phyloP scores from a whole-genome alignment of 2,113 vertebrate genomes.

The Rana temporaria region DNA sequence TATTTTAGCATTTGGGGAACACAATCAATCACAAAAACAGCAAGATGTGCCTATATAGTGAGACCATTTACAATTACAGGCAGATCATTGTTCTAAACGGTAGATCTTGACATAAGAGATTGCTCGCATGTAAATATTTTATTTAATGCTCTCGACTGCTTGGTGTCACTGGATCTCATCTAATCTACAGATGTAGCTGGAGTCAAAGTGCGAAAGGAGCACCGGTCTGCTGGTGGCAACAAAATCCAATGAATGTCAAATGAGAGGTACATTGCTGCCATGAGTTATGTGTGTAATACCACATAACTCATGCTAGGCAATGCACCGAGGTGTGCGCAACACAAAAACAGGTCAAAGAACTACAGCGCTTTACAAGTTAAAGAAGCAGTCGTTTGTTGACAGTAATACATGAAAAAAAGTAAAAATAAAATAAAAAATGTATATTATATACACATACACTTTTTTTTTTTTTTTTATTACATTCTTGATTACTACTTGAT shows the following conservation, averaged over 20 bases:
- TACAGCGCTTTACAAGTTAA: too few species aligned
- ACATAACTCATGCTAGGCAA: too few species aligned
- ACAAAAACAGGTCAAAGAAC: too few species aligned
- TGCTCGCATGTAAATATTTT: slow-evolving; percentile 41
- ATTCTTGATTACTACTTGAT: too few species aligned
- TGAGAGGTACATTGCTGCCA: background rate
- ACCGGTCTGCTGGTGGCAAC: background rate
- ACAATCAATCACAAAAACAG: slow-evolving; percentile 86
- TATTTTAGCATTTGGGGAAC: slow-evolving; percentile 83
- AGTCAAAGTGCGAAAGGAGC: slow-evolving; percentile 22
- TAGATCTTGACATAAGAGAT: slow-evolving; percentile 41
- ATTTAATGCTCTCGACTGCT: slow-evolving; percentile 36
- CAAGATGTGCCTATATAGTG: slow-evolving; percentile 74
- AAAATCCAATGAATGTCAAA: background rate
- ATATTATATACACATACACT: too few species aligned
- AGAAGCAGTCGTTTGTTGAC: too few species aligned
- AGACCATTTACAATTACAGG: slow-evolving; percentile 59
- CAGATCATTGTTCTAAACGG: slow-evolving; percentile 48
- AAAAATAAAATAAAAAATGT: too few species aligned
- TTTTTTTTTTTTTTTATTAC: too few species aligned
- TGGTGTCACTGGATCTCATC: slow-evolving; percentile 32
- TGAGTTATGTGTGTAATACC: too few species aligned
- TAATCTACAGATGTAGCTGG: slow-evolving; percentile 6
- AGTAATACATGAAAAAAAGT: too few species aligned
- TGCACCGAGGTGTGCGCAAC: too few species aligned